A percentile compares a stretch with the other conserved stretches of the same genome.
These are phyloP conservation scores for Drosophila littoralis DNA, from an alignment of 1,140 invertebrate species.

Conservation along the genomic window DNA sequence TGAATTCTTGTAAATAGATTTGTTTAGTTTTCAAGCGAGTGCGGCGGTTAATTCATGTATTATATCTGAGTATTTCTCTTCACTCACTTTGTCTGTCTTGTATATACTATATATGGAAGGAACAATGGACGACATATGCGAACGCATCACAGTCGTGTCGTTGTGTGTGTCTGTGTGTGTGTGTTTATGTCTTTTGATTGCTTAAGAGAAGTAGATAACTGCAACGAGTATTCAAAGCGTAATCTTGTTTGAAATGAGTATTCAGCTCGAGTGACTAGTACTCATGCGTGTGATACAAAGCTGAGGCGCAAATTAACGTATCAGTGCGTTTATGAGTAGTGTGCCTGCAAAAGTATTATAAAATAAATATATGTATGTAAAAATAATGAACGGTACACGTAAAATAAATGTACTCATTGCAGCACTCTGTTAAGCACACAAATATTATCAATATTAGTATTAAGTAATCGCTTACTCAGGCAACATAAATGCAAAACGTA, in stretches of 20 bases:
- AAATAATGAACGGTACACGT: background rate
- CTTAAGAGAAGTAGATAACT: constrained; percentile 1
- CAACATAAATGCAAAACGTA: constrained; percentile 72
- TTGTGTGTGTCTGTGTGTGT: constrained; percentile 41
- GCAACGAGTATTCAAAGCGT: constrained; percentile 1
- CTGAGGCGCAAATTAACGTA: background rate
- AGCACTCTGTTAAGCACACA: background rate
- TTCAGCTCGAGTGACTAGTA: background rate
- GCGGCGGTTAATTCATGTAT: constrained; percentile 46
- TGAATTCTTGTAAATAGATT: constrained; percentile 50
- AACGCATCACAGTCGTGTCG: constrained; percentile 57
- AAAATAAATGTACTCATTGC: constrained; percentile 5
- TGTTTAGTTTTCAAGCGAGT: constrained; percentile 58
- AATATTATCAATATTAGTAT: constrained; percentile 38
- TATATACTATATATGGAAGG: constrained; percentile 63
- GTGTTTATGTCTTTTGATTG: constrained; percentile 32
- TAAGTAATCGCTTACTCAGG: constrained; percentile 42
- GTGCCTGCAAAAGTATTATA: background rate
- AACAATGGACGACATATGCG: constrained; percentile 77
- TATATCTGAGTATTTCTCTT: background rate
- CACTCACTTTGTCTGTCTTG: constrained; percentile 20
- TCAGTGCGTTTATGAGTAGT: background rate
- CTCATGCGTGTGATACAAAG: too few relatives aligned
- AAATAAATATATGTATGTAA: background rate
- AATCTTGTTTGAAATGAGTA: background rate